phyloP scores from a whole-genome alignment of 2,888 invertebrate species.

The Glaucopsyche alexis region DNA sequence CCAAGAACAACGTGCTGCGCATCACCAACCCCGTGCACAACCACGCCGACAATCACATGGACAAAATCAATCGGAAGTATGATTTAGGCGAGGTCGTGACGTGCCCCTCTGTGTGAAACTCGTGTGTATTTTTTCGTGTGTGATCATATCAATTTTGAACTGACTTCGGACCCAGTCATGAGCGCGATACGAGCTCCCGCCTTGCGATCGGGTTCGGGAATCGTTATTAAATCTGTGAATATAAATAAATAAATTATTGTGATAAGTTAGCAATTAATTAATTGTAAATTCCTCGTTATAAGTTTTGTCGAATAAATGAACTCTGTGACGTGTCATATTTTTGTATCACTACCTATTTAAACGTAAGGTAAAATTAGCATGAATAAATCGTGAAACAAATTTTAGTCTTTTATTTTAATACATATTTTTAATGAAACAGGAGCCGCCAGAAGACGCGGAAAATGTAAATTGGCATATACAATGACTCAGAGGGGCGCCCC shows the following conservation, averaged over 20 bases:
- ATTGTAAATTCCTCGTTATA: constrained; percentile 7
- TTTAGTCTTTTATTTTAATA: constrained; percentile 14
- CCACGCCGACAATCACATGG: constrained; percentile 65
- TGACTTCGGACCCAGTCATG: constrained; percentile 7
- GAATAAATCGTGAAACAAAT: constrained; percentile 18
- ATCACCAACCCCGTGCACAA: constrained; percentile 74
- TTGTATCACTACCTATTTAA: constrained; percentile 22
- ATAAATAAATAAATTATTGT: constrained; percentile 21
- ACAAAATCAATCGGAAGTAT: constrained; percentile 68
- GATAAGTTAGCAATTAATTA: background rate
- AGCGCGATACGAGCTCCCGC: background rate
- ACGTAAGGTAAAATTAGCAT: constrained; percentile 11
- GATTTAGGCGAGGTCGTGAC: constrained; percentile 72
- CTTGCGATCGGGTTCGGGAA: background rate
- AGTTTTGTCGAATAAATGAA: background rate
- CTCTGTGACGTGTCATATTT: constrained; percentile 19
- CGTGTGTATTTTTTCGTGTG: constrained; percentile 31
- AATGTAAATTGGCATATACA: constrained; percentile 58
- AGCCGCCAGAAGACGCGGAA: constrained; percentile 37
- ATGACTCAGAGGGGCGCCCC: constrained; percentile 72
- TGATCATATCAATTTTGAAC: constrained; percentile 28
- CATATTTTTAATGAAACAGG: constrained; percentile 42
- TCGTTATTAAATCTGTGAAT: background rate
- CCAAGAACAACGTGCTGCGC: constrained; percentile 68
- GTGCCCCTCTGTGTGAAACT: constrained; percentile 61